Evolutionary conservation across 2,797 vertebrate genomes (phyloP), one percentile per base, ranked within the genome.

Genomic region (Dryobates pubescens): DNA sequence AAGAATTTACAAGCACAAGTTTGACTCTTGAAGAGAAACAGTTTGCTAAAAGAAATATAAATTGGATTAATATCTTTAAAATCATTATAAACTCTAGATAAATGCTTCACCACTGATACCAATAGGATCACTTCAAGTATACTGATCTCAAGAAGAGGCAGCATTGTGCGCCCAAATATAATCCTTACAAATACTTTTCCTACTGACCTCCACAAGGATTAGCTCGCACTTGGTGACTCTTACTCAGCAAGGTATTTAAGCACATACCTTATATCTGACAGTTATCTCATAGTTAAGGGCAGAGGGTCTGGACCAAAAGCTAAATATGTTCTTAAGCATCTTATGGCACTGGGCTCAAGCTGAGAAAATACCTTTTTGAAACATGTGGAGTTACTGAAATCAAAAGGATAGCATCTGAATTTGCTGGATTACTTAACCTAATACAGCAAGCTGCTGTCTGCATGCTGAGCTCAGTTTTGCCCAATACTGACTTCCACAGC

Each of bases 301-400:
- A 80, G 53, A 78, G 38, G 41, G 56, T 83, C 62, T 9, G 14
- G 36, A 56, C 56, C 78, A 24, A 7, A 49, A 53, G 29, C 63
- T 81, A 20, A 30, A 12, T 20, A 3, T 24, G 47, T 67, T 61
- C 77, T 81, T 51, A 61, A 86, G 51, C 56, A 54, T 24, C 53
- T 68, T 18, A 34, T 1, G 4, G 63, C 23, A 57, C 6, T 2
- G n/a, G 26, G 6, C 56, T 71, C n/a, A 41, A 64, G 29, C 24
- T 49, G 34, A 70, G 67, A 78, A 59, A 4, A 13, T 62, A 78
- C 2, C 26, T 19, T 59, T 23, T 1, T 61, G 86, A 51, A 87
- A 34, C 3, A 24, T 6, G 1, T 0, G 2, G 43, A 71, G 45
- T 57, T 26, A 26, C 10, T 58, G 9, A 49, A 78, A 38, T 15